Base-by-base conservation (phyloP, 2,797 vertebrate genomes). In the Staurois parvus region DNA sequence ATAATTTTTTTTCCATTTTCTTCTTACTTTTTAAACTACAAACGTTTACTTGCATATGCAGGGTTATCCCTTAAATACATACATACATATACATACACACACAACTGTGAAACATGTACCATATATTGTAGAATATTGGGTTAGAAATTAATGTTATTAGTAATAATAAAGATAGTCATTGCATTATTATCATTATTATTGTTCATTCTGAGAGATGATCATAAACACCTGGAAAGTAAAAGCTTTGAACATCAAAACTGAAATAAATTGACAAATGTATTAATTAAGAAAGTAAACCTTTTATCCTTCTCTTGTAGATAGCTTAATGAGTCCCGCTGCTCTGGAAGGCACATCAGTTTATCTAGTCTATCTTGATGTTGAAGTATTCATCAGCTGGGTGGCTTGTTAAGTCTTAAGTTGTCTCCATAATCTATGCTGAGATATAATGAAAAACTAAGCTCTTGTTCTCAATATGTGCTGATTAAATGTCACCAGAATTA, bases 361-460 rank as follows among this genome's bases (percentile, higher is more conserved):
- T 86, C 76, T 59, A 72, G 64, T 82, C 72, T 66, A 45, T 86
- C 73, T 48, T 59, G 64, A 52, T 48, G 75, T 29, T 66, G 56
- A 73, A 83, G 30, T 83, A 68, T 74, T 29, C 85, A 83, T 87
- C 85, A 87, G 68, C 85, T 74, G 81, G 74, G 45, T 79, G 29
- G 42, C 85, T 79, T 66, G 72, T 69, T 79, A 68, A 19, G 56
- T 59, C 72, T 75, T 87, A 87, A 87, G 85, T 81, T 79, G 81
- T 78, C 85, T 73, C 79, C 81, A 74, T 79, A 79, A 83, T 74
- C 75, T 79, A 83, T 42, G 78, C 70, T 79, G 81, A 83, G 75
- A 83, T 74, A 72, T 83, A 87, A 87, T 87, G 85, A 87, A 83
- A 83, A 87, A 72, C 80, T 87, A 87, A 87, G 85, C 85, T 69